Percentiles rank a stretch among this genome's conserved stretches.
Evolutionary conservation across 2,888 invertebrate genomes (phyloP).

Genomic region (Timema cristinae): DNA sequence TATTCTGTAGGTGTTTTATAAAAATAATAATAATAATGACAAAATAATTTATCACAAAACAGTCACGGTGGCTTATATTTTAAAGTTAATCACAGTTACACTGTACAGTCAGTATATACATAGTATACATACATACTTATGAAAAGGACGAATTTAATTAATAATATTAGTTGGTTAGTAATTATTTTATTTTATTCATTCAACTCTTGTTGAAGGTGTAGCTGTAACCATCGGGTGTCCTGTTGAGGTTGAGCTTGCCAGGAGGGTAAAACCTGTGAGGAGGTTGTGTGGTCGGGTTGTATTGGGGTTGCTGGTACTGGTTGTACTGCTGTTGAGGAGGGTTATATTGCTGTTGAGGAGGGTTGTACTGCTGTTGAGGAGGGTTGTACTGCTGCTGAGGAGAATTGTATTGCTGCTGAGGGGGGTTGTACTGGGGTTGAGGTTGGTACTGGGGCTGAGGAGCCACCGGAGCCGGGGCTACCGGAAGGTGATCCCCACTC

Average conservation of each 20-base stretch:
- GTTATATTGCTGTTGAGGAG: constrained; percentile 48
- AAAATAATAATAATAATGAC: no score
- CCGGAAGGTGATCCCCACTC: constrained; percentile 70
- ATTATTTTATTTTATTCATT: constrained; percentile 14
- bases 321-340: constrained; percentile 49
- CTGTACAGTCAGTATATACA: no score
- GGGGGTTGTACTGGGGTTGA: constrained; percentile 37
- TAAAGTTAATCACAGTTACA: no score
- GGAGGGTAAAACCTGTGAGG: constrained; percentile 78
- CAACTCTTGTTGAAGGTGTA: constrained; percentile 74
- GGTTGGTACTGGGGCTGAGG: constrained; percentile 35
- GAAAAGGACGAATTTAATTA: neutral
- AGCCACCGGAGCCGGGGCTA: constrained; percentile 38
- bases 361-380: constrained; percentile 48
- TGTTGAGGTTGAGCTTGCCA: constrained; percentile 78
- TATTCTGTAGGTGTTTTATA: no score
- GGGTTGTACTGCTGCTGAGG: constrained; percentile 48
- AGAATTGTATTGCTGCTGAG: constrained; percentile 48
- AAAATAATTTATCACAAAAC: no score
- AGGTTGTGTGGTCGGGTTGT: constrained; percentile 56
- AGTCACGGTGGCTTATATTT: no score
- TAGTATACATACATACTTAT: no score
- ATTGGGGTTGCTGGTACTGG: constrained; percentile 39
- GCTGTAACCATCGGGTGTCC: constrained; percentile 84
- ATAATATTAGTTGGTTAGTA: constrained; percentile 19